Conservation (phyloP, 2,113 vertebrate genomes). For the Ceyx cyanopectus region DNA sequence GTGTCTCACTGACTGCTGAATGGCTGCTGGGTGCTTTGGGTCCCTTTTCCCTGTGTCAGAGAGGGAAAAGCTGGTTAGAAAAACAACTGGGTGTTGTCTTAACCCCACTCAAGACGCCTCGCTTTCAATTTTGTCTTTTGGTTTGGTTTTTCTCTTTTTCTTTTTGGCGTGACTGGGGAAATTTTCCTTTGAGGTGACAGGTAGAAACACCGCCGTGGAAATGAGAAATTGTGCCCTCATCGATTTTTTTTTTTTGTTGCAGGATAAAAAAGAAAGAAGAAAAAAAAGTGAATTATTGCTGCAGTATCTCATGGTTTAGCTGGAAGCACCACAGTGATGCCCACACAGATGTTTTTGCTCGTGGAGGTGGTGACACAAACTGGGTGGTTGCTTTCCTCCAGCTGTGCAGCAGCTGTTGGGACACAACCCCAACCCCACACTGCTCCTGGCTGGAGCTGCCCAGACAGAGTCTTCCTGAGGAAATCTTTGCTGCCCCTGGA, state of each 20-base stretch:
- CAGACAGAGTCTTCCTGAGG: not conserved
- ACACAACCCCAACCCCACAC: fast-evolving
- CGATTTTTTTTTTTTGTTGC: not conserved
- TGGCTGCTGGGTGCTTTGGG: not conserved
- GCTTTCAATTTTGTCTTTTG: not conserved
- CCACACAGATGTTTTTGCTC: not conserved
- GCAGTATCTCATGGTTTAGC: not conserved
- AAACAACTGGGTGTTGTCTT: fast-evolving
- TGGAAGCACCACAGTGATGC: not conserved
- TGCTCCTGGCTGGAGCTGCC: not conserved
- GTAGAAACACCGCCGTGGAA: fast-evolving
- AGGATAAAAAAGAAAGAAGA: fast-evolving
- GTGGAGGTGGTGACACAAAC: not conserved
- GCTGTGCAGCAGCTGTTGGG: fast-evolving
- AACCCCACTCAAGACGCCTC: not conserved
- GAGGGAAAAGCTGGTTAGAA: not conserved
- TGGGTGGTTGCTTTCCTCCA: not conserved
- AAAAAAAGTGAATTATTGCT: not conserved
- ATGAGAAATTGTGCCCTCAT: not conserved
- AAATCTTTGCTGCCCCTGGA: not conserved
- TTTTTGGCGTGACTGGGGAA: not conserved
- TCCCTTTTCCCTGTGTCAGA: not conserved
- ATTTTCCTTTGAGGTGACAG: not conserved
- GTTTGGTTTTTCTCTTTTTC: too few species aligned
- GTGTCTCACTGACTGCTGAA: slow-evolving; percentile 2